These are phyloP conservation scores for Miniopterus natalensis DNA, from an alignment of 2,113 vertebrate genomes.

Conservation along the genomic window DNA sequence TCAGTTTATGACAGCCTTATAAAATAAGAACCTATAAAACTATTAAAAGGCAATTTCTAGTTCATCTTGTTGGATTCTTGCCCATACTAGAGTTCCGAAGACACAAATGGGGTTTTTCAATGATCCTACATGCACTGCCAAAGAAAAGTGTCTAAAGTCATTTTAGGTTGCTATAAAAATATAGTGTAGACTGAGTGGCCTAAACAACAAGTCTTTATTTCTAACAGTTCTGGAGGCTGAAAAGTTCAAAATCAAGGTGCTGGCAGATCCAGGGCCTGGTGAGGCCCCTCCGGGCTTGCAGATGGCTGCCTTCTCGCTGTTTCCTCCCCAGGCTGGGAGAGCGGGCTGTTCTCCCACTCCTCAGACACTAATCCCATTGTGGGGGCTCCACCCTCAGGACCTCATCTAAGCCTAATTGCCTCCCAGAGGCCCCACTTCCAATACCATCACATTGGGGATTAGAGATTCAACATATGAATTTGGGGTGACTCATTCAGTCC, in stretches of 20 bases:
- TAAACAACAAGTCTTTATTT: not conserved
- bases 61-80: constrained; percentile 40
- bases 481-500: not conserved
- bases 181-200: not conserved
- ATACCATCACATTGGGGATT: not conserved
- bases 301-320: not conserved
- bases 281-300: not conserved
- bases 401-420: not conserved
- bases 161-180: not conserved
- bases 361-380: not conserved
- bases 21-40: constrained; percentile 37
- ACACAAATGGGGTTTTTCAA: not conserved
- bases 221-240: not conserved
- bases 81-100: not conserved
- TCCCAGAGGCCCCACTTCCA: not conserved
- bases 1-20: not conserved
- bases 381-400: not conserved
- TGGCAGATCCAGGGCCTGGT: not conserved
- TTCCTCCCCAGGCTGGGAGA: not conserved
- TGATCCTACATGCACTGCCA: not conserved
- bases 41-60: not conserved
- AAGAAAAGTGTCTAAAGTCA: not conserved
- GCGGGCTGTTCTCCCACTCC: not conserved
- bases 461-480: not conserved
- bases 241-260: not conserved